Percentiles rank a stretch among this genome's conserved stretches.
These are phyloP conservation scores for Crypturellus tataupa DNA, from an alignment of 2,797 vertebrate genomes.

Conservation along the genomic window DNA sequence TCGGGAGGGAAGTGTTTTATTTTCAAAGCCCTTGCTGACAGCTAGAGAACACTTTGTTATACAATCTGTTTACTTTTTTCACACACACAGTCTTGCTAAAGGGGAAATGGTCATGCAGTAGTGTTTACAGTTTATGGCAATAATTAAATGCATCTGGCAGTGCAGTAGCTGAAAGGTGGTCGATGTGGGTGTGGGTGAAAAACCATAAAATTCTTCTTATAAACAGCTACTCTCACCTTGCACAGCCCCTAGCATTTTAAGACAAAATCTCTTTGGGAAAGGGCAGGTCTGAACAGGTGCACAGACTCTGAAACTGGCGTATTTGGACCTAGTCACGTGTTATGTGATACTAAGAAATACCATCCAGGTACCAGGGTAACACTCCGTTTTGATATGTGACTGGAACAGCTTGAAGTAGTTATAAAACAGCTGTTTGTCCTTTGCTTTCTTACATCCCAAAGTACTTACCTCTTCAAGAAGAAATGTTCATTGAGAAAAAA, in stretches of 20 bases:
- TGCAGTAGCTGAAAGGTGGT: conserved; percentile 49
- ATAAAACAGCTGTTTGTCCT: not conserved
- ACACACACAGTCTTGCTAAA: conserved; percentile 75
- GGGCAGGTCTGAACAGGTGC: conserved; percentile 76
- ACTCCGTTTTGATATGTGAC: not conserved
- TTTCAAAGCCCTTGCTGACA: conserved; percentile 87
- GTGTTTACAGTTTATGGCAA: conserved; percentile 75
- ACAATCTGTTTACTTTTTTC: conserved; percentile 87
- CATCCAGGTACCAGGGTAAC: not conserved
- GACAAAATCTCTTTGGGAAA: conserved; percentile 40
- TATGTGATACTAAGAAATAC: not conserved
- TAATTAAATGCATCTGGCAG: conserved; percentile 83
- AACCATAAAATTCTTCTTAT: conserved; percentile 59
- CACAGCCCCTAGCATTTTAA: conserved; percentile 29
- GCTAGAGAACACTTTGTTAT: conserved; percentile 86
- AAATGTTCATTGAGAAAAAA: not conserved
- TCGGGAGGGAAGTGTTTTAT: conserved; percentile 86
- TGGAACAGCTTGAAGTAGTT: not conserved
- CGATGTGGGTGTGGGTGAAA: conserved; percentile 45
- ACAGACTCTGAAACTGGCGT: conserved; percentile 20
- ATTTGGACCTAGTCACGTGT: not conserved
- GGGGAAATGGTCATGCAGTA: conserved; percentile 76
- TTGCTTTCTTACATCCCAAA: not conserved
- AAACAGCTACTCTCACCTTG: conserved; percentile 63
- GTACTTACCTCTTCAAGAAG: not conserved